Base-by-base conservation (phyloP, 2,888 invertebrate species). In the Eupsilia transversa region DNA sequence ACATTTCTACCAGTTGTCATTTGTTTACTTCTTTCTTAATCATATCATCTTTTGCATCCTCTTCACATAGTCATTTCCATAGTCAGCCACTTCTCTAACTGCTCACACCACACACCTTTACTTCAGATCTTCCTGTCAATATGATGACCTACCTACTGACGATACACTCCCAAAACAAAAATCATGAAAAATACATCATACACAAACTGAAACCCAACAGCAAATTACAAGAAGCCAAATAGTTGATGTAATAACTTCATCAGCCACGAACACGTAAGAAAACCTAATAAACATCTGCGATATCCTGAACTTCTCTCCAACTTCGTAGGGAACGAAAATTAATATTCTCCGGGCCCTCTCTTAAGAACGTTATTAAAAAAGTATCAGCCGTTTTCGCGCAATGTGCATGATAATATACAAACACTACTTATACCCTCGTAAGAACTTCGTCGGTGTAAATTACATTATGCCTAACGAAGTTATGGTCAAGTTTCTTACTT, bases 311-410 rank as follows among this genome's bases (percentile, higher is more conserved):
- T 83, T 80, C 27, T 30, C 35, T 67, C 67, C 49, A 86, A 84
- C 74, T 87, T 77, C 65, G 38, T 65, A 68, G 65, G 35, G 41
- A 68, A 71, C 77, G 63, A 83, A 81, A 86, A 87, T 87, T 86
- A 87, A 87, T 87, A 87, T 87, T 87, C 84, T 72, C 74, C 60
- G 49, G 33, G 69, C 74, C 56, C 72, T 52, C 76, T 63, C 77
- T 72, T 79, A 77, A 77, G 72, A 77, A 66, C 72, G 79, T 87
- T 87, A 87, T 87, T 87, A 87, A 87, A 87, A 87, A 87, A 87
- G 86, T 87, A 87, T 84, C 79, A 74, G 80, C 64, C 54, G 30
- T 80, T 84, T 81, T 83, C 67, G 59, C 70, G 41, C 68, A 74
- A 81, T 81, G 69, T 79, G 72, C 77, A 77, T 86, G 71, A 70